phyloP scores from a whole-genome alignment of 2,888 invertebrate genomes.

The Eristalis arbustorum region DNA sequence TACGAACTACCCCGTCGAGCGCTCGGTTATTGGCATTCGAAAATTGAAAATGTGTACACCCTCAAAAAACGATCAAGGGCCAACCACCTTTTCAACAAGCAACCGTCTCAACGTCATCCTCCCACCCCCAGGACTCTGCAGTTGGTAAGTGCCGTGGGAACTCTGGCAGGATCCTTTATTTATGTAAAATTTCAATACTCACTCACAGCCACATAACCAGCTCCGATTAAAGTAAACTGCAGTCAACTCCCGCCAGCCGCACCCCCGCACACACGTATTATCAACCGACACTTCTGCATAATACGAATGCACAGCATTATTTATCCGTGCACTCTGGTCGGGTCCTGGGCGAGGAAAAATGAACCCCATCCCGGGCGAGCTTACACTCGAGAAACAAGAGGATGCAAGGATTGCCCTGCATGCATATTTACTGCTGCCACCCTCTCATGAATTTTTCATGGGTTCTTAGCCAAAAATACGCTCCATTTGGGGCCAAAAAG shows the following conservation, averaged over 20 bases:
- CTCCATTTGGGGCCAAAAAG: slow-evolving; percentile 51
- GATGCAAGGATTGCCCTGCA: slow-evolving; percentile 25
- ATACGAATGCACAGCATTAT: slow-evolving; percentile 61
- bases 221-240: slow-evolving; percentile 60
- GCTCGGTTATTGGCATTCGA: slow-evolving; percentile 9
- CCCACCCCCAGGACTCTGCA: neutral
- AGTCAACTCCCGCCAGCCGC: slow-evolving; percentile 28
- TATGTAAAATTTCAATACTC: slow-evolving; percentile 63
- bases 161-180: slow-evolving; percentile 57
- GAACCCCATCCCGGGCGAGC: neutral
- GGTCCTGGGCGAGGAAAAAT: slow-evolving; percentile 7
- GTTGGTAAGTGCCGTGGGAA: slow-evolving; percentile 56
- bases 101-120: neutral
- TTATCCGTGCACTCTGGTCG: slow-evolving; percentile 53
- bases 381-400: slow-evolving; percentile 47
- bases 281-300: slow-evolving; percentile 48
- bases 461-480: slow-evolving; percentile 61
- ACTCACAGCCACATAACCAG: slow-evolving; percentile 55
- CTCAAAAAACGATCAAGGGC: slow-evolving; percentile 27
- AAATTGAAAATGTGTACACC: slow-evolving; percentile 42
- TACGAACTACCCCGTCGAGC: slow-evolving; percentile 1
- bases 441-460: slow-evolving; percentile 63
- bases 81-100: slow-evolving; percentile 20
- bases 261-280: slow-evolving; percentile 27
- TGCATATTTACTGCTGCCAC: slow-evolving; percentile 54